These are phyloP conservation scores for Rugalucina vietnamica DNA, from an alignment of 2,888 invertebrate genomes.

Conservation along the genomic window DNA sequence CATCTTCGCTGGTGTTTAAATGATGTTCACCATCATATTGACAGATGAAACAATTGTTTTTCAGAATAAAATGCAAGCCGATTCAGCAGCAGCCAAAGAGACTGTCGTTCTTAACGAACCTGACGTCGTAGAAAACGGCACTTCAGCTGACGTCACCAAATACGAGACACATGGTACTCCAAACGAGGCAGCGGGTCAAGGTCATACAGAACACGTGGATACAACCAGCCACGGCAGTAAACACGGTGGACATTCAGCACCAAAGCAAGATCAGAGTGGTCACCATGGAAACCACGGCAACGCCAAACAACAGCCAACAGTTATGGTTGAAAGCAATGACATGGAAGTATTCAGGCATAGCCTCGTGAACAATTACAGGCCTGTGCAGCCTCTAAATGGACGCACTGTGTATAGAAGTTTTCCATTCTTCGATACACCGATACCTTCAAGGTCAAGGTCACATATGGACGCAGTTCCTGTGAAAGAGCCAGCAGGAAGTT, in stretches of 20 bases:
- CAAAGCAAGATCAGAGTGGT: background rate
- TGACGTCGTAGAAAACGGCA: background rate
- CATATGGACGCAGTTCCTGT: background rate
- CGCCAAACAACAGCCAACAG: background rate
- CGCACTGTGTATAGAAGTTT: conserved; percentile 77
- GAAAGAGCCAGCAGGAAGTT: background rate
- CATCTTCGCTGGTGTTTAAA: too few species aligned
- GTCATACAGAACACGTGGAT: background rate
- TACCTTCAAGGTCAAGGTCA: background rate
- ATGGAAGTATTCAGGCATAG: conserved; percentile 61
- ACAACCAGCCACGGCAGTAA: background rate
- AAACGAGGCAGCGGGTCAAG: background rate
- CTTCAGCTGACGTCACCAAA: background rate
- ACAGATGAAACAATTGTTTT: too few species aligned
- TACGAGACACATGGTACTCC: background rate
- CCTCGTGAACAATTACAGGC: conserved; percentile 78
- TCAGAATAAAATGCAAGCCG: background rate
- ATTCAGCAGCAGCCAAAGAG: background rate
- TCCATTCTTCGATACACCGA: conserved; percentile 49
- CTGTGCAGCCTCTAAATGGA: conserved; percentile 78
- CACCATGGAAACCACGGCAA: background rate
- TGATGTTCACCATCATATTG: too few species aligned
- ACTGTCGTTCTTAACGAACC: background rate
- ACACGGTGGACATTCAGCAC: background rate
- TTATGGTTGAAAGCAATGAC: conserved; percentile 25